Percentiles rank a stretch among this genome's conserved stretches.
Evolutionary conservation across 2,888 invertebrate species (phyloP).

Genomic region (Tetrapedia diversipes): DNA sequence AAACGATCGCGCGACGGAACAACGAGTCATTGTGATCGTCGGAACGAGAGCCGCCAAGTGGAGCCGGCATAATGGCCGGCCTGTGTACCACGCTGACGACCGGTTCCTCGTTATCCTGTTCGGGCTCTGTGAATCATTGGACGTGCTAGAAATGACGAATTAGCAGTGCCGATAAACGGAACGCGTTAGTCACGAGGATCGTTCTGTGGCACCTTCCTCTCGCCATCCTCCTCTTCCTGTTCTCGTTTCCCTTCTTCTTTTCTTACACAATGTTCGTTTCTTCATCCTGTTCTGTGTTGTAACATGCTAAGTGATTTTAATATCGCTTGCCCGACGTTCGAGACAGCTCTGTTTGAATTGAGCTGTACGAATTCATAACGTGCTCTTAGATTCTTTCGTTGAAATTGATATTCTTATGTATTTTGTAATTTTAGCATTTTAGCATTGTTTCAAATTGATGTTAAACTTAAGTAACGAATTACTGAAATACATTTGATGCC

Average conservation of each 20-base stretch:
- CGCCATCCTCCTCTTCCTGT: neutral
- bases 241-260: neutral
- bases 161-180: conserved; percentile 73
- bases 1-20: conserved; percentile 39
- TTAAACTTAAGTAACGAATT: no score
- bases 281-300: neutral
- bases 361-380: no score
- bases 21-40: conserved; percentile 62
- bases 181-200: conserved; percentile 70
- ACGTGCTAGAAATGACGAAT: conserved; percentile 71
- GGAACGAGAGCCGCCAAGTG: conserved; percentile 58
- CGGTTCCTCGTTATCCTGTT: conserved; percentile 72
- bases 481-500: no score
- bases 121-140: conserved; percentile 72
- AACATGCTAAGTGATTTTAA: neutral
- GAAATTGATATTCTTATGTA: no score
- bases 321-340: no score
- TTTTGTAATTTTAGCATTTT: no score
- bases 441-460: no score
- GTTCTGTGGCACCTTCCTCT: conserved; percentile 45
- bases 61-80: conserved; percentile 71
- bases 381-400: no score
- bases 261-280: neutral
- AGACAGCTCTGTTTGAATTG: no score
- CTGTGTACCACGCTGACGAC: conserved; percentile 66